Percentiles rank a stretch among this genome's conserved stretches.
Conservation (phyloP, 64 coral and sea anemone species). For the Catalaphyllia jardinei region DNA sequence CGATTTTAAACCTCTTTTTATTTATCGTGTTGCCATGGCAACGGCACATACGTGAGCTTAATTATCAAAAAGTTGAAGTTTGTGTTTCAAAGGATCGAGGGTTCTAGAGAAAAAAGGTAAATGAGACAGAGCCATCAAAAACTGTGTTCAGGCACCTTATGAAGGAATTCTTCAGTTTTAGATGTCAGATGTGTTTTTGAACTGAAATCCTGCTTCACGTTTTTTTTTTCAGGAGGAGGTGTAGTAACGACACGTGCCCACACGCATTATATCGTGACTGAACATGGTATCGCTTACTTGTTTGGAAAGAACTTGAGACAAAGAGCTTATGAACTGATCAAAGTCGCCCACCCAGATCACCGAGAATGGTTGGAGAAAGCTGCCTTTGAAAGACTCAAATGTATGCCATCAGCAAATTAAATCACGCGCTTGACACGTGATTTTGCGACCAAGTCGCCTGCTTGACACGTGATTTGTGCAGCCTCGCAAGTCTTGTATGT, state of each 20-base stretch:
- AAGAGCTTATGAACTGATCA: slow-evolving; percentile 85
- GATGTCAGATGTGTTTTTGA: neutral
- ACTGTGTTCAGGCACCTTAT: no score
- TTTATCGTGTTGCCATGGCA: no score
- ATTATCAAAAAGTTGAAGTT: no score
- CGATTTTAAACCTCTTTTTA: no score
- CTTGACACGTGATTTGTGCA: neutral
- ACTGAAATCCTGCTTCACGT: no score
- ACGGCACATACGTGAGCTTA: no score
- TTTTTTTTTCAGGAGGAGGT: slow-evolving; percentile 63
- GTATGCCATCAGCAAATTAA: slow-evolving; percentile 91
- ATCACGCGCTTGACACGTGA: neutral
- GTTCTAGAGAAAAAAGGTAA: no score
- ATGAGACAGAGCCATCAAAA: no score
- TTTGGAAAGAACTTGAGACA: slow-evolving; percentile 95
- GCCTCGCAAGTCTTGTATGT: neutral
- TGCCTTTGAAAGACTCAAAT: slow-evolving; percentile 92
- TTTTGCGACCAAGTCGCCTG: neutral
- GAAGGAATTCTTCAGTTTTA: no score
- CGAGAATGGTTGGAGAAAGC: slow-evolving; percentile 84
- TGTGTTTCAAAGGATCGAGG: no score
- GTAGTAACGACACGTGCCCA: slow-evolving; percentile 96
- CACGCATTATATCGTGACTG: slow-evolving; percentile 93
- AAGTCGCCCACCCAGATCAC: slow-evolving; percentile 91
- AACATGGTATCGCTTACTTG: slow-evolving; percentile 89